A percentile compares a stretch with the other conserved stretches of the same genome.
phyloP scores from a whole-genome alignment of 2,797 vertebrate species.

The Mormyrops attenuatus region DNA sequence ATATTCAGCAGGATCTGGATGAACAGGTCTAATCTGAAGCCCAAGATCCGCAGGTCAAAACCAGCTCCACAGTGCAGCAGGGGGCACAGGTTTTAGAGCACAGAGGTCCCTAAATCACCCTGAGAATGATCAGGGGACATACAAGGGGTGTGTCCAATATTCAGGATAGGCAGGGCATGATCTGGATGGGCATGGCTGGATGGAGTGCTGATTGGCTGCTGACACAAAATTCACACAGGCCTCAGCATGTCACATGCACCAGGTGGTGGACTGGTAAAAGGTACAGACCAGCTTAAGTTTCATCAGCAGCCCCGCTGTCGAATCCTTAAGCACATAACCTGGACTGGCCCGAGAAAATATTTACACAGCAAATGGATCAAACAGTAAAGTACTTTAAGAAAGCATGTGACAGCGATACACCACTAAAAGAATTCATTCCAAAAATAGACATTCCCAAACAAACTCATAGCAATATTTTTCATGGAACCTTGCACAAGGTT shows the following conservation, averaged over 20 bases:
- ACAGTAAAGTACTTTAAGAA: neutral
- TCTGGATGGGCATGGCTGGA: neutral
- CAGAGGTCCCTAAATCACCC: neutral
- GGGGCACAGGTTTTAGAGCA: neutral
- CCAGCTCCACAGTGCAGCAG: neutral
- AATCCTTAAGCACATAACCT: neutral
- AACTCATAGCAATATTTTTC: neutral
- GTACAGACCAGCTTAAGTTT: neutral
- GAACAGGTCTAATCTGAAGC: neutral
- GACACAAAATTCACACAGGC: neutral
- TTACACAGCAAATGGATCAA: neutral
- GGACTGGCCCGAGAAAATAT: neutral
- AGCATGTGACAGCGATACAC: neutral
- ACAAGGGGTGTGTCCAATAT: neutral
- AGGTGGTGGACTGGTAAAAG: neutral
- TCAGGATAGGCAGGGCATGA: neutral
- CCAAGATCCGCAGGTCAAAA: neutral
- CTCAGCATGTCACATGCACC: neutral
- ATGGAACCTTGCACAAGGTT: neutral
- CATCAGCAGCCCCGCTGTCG: neutral
- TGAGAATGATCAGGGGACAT: neutral
- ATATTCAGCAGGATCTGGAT: neutral
- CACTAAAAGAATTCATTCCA: neutral
- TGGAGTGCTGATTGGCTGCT: neutral
- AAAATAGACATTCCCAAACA: neutral